Evolutionary conservation across 2,113 vertebrate species (phyloP).

Genomic region (Prionailurus bengalensis): DNA sequence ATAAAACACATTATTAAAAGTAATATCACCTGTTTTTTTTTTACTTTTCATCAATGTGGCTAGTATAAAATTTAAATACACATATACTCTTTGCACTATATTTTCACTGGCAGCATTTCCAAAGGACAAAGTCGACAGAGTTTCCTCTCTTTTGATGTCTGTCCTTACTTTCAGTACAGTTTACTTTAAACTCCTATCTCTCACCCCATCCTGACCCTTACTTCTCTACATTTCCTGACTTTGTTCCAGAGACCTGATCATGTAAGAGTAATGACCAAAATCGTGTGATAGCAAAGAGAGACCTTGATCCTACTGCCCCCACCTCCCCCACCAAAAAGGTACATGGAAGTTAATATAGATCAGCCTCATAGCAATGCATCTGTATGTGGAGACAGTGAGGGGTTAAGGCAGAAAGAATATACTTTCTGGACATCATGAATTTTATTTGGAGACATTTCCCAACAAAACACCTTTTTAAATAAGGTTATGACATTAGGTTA

Average conservation of each 20-base stretch:
- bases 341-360: no score
- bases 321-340: neutral
- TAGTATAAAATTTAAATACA: neutral
- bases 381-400: neutral
- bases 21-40: neutral
- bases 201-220: neutral
- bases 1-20: neutral
- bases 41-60: neutral
- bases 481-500: neutral
- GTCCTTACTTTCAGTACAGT: neutral
- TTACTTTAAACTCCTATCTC: neutral
- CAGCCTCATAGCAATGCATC: neutral
- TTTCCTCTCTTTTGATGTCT: neutral
- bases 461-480: neutral
- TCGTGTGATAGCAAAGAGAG: neutral
- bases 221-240: neutral
- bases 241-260: neutral
- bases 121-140: neutral
- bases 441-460: neutral
- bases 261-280: neutral
- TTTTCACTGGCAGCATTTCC: neutral
- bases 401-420: neutral
- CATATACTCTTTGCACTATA: neutral
- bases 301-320: neutral
- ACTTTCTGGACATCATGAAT: neutral